These are phyloP conservation scores for Trematocara variabile DNA, from an alignment of 2,113 vertebrate species.

Conservation along the genomic window DNA sequence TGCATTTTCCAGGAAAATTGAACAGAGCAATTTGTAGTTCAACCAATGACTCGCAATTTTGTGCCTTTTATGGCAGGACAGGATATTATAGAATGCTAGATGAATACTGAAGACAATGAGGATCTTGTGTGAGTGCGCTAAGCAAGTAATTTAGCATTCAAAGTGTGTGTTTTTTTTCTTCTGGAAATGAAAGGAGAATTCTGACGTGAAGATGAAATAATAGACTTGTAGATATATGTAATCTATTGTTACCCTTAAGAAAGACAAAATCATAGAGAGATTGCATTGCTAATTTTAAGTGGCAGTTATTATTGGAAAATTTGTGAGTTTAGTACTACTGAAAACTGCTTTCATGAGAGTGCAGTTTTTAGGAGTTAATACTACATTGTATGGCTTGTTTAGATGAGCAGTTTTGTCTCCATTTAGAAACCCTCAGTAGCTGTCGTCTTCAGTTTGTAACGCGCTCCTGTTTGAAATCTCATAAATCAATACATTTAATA, in stretches of 20 bases:
- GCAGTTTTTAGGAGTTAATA: not conserved
- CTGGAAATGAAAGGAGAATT: not conserved
- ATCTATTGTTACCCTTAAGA: not conserved
- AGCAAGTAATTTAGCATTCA: not conserved
- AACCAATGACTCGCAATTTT: not conserved
- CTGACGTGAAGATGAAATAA: not conserved
- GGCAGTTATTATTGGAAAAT: not conserved
- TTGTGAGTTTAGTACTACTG: not conserved
- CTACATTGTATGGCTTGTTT: not conserved
- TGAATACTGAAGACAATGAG: not conserved
- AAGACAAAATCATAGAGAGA: not conserved
- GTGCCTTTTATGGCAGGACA: not conserved
- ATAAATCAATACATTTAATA: slow-evolving; percentile 1
- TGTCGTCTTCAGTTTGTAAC: not conserved
- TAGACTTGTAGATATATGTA: not conserved
- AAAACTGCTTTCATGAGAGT: not conserved
- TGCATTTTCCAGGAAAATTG: not conserved
- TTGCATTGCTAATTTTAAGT: not conserved
- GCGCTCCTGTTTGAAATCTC: not conserved
- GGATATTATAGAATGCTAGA: not conserved
- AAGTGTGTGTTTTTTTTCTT: not conserved
- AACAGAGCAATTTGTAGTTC: not conserved
- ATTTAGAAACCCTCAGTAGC: not conserved
- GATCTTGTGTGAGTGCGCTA: not conserved
- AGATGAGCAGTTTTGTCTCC: not conserved